These are phyloP conservation scores for Eustalomyia histrio DNA, from an alignment of 2,888 invertebrate species.

Conservation along the genomic window DNA sequence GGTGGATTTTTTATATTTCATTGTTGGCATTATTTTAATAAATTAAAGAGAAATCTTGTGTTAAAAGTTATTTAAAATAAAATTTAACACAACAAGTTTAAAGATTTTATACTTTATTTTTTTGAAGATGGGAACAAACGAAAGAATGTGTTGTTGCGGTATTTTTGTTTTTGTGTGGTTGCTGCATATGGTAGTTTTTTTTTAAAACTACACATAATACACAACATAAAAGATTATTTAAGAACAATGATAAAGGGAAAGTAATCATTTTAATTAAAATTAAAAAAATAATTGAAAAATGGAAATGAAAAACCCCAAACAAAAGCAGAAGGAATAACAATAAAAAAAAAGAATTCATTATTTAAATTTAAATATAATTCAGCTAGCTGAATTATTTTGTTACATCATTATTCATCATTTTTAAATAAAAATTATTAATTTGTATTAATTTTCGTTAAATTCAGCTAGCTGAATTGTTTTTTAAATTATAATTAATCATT, in stretches of 20 bases:
- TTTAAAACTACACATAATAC: neutral
- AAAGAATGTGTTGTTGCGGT: slow-evolving; percentile 49
- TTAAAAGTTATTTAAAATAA: slow-evolving; percentile 44
- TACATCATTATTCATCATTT: too few relatives aligned
- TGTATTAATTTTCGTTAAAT: too few relatives aligned
- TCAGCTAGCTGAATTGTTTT: too few relatives aligned
- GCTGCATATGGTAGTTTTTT: slow-evolving; percentile 30
- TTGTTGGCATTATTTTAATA: slow-evolving; percentile 43
- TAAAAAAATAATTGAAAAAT: neutral
- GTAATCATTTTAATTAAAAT: slow-evolving; percentile 50
- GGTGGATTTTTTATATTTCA: slow-evolving; percentile 13
- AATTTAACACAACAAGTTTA: neutral
- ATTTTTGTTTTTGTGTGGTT: slow-evolving; percentile 53
- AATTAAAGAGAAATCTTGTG: slow-evolving; percentile 51
- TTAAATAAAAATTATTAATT: too few relatives aligned
- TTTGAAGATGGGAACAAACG: slow-evolving; percentile 15
- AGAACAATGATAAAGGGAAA: slow-evolving; percentile 15
- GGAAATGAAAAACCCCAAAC: neutral
- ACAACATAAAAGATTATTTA: slow-evolving; percentile 3
- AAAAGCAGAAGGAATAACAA: too few relatives aligned
- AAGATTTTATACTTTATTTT: neutral
- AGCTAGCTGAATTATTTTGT: too few relatives aligned
- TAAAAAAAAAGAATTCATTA: too few relatives aligned
- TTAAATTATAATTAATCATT: too few relatives aligned
- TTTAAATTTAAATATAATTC: too few relatives aligned